These are phyloP conservation scores for Syrmaticus mikado DNA, from an alignment of 2,113 vertebrate genomes.

Conservation along the genomic window DNA sequence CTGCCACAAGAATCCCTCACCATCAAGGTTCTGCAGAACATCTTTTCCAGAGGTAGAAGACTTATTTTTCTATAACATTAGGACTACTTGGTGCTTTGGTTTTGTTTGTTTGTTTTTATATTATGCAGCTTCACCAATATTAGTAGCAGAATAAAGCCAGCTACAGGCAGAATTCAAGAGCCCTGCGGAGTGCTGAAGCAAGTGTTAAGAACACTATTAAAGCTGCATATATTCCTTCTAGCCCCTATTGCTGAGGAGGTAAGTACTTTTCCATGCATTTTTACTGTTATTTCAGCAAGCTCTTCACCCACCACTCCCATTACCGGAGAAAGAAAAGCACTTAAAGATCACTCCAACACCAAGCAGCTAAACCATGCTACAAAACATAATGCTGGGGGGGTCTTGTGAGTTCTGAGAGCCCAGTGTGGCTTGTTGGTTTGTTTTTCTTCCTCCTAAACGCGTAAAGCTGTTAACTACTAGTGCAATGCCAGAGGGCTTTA, in stretches of 20 bases:
- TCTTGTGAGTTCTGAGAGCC: neutral
- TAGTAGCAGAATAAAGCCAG: neutral
- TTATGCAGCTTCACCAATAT: neutral
- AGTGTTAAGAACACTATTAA: neutral
- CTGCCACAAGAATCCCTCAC: neutral
- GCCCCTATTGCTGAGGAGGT: neutral
- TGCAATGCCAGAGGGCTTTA: neutral
- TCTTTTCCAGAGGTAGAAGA: neutral
- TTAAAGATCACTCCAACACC: neutral
- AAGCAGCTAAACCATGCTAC: neutral
- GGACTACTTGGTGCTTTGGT: neutral
- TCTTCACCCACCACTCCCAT: neutral
- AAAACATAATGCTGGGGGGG: neutral
- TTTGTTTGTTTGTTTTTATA: neutral
- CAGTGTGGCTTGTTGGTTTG: neutral
- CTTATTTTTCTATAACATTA: neutral
- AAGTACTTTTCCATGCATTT: neutral
- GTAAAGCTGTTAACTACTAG: neutral
- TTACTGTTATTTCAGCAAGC: neutral
- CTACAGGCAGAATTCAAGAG: neutral
- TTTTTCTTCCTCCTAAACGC: neutral
- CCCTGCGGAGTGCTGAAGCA: neutral
- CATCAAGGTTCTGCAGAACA: neutral
- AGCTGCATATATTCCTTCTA: neutral
- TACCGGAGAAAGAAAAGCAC: neutral